These are phyloP conservation scores for Sericinus montela DNA, from an alignment of 2,888 invertebrate genomes.

Conservation along the genomic window DNA sequence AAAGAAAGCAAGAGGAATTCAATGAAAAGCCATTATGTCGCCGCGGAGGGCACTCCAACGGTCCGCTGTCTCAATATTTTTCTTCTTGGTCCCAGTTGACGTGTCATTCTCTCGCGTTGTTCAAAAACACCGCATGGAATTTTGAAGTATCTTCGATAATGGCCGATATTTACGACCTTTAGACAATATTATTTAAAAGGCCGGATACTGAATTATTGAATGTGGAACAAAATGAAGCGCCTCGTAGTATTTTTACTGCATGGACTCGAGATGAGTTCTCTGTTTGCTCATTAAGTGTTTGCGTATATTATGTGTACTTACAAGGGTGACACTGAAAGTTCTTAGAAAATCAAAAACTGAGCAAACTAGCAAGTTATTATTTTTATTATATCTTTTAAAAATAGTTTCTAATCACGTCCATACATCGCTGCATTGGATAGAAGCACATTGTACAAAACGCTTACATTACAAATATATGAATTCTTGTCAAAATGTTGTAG, in stretches of 20 bases:
- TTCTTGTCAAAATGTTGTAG: conserved; percentile 26
- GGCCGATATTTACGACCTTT: conserved; percentile 73
- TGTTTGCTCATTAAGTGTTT: background rate
- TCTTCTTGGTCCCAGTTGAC: conserved; percentile 71
- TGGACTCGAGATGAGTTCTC: background rate
- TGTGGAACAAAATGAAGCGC: conserved; percentile 55
- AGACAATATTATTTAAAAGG: conserved; percentile 70
- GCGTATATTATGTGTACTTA: background rate
- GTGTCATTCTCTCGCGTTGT: conserved; percentile 67
- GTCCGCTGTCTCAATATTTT: conserved; percentile 78
- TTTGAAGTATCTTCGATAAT: conserved; percentile 73
- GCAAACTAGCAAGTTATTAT: too few relatives aligned
- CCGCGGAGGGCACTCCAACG: conserved; percentile 62
- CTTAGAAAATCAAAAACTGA: too few relatives aligned
- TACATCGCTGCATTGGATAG: too few relatives aligned
- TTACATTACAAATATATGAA: conserved; percentile 8
- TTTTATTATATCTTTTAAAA: too few relatives aligned
- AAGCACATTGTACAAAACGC: conserved; percentile 1
- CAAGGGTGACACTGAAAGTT: too few relatives aligned
- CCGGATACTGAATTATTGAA: conserved; percentile 58
- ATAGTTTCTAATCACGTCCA: too few relatives aligned
- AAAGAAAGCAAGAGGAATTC: conserved; percentile 76
- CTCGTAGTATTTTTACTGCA: conserved; percentile 27
- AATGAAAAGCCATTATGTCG: conserved; percentile 78
- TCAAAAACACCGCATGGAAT: conserved; percentile 72